phyloP scores from a whole-genome alignment of 2,888 invertebrate genomes.

The Ectemnius cavifrons region DNA sequence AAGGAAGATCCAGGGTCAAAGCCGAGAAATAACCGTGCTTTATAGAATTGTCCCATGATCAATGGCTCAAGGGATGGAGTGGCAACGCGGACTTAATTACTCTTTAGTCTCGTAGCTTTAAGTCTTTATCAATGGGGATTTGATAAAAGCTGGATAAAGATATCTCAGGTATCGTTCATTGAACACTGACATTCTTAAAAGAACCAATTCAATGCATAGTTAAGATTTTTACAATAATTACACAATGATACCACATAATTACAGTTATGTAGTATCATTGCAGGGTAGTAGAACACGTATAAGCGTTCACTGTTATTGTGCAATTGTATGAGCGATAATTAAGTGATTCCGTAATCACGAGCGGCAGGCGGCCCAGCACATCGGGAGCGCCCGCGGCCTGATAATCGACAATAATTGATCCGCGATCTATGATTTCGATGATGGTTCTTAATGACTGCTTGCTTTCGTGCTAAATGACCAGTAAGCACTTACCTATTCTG shows the following conservation, averaged over 20 bases:
- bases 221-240: too few relatives aligned
- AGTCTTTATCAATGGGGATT: neutral
- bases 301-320: slow-evolving; percentile 9
- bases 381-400: slow-evolving; percentile 35
- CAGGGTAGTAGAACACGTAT: slow-evolving; percentile 7
- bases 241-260: slow-evolving; percentile 21
- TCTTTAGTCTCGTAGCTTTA: neutral
- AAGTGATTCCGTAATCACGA: slow-evolving; percentile 54
- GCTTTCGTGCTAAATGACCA: slow-evolving; percentile 42
- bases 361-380: slow-evolving; percentile 19
- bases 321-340: slow-evolving; percentile 47
- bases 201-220: too few relatives aligned
- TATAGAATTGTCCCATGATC: slow-evolving; percentile 1
- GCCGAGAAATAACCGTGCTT: neutral
- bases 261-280: slow-evolving; percentile 16
- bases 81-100: neutral
- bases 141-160: too few relatives aligned
- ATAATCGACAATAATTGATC: slow-evolving; percentile 48
- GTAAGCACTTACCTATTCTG: neutral
- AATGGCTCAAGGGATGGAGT: neutral
- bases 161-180: too few relatives aligned
- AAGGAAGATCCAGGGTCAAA: neutral
- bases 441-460: slow-evolving; percentile 50
- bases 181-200: too few relatives aligned
- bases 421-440: slow-evolving; percentile 34